phyloP scores from a whole-genome alignment of 1,140 invertebrate genomes.

The Hyposmocoma kahamanoa region DNA sequence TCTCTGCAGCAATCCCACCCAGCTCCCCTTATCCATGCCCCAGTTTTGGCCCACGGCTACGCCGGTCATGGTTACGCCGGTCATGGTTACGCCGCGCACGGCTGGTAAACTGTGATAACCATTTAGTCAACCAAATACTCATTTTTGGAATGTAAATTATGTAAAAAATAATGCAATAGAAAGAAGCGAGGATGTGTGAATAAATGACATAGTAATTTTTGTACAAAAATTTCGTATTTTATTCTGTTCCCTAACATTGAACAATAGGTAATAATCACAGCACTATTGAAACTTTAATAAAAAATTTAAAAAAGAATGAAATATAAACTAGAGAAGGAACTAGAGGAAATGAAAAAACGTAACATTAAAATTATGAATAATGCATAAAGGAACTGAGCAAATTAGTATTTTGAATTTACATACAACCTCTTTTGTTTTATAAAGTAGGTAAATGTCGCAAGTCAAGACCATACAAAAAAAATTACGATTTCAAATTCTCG shows the following conservation, averaged over 20 bases:
- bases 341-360: too few relatives aligned
- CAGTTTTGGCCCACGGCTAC: constrained; percentile 29
- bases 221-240: too few relatives aligned
- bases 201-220: constrained; percentile 63
- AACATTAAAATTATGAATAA: too few relatives aligned
- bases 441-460: not conserved
- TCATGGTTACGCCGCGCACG: constrained; percentile 35
- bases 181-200: constrained; percentile 71
- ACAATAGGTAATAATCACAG: too few relatives aligned
- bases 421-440: constrained; percentile 1
- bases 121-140: constrained; percentile 43
- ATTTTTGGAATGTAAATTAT: constrained; percentile 56
- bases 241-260: too few relatives aligned
- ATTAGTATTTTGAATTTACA: too few relatives aligned
- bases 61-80: constrained; percentile 37
- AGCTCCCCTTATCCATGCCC: constrained; percentile 42
- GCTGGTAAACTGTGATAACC: constrained; percentile 66
- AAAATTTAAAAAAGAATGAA: too few relatives aligned
- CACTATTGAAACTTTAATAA: too few relatives aligned
- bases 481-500: not conserved
- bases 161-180: constrained; percentile 31
- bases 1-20: constrained; percentile 58
- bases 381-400: too few relatives aligned
- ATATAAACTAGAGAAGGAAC: too few relatives aligned
- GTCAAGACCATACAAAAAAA: not conserved